These are phyloP conservation scores for Plebejus melissa DNA, from an alignment of 2,888 invertebrate genomes.

Conservation along the genomic window DNA sequence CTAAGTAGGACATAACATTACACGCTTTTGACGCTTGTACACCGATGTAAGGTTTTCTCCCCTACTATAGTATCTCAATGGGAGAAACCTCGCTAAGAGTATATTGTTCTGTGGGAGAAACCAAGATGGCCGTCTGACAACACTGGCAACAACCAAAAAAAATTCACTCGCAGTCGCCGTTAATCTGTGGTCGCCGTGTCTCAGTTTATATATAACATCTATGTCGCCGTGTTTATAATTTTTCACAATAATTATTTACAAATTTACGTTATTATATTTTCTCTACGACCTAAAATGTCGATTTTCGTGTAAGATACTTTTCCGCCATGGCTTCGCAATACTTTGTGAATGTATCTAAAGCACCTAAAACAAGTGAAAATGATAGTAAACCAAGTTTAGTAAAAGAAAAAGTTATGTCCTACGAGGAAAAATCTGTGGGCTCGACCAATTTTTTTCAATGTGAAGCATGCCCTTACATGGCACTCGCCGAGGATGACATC, in stretches of 20 bases:
- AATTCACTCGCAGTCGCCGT: too few relatives aligned
- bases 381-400: slow-evolving; percentile 46
- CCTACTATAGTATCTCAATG: too few relatives aligned
- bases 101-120: too few relatives aligned
- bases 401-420: slow-evolving; percentile 69
- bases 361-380: slow-evolving; percentile 40
- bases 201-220: too few relatives aligned
- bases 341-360: slow-evolving; percentile 50
- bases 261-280: neutral
- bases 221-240: too few relatives aligned
- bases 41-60: too few relatives aligned
- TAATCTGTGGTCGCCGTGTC: too few relatives aligned
- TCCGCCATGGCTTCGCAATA: slow-evolving; percentile 47
- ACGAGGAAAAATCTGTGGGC: slow-evolving; percentile 71
- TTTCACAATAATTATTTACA: neutral
- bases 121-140: too few relatives aligned
- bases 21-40: too few relatives aligned
- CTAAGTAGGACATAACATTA: too few relatives aligned
- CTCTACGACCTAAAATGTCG: neutral
- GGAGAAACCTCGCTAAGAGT: too few relatives aligned
- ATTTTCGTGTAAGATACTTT: neutral
- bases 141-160: too few relatives aligned
- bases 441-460: slow-evolving; percentile 76
- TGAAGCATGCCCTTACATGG: slow-evolving; percentile 77
- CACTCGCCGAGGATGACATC: slow-evolving; percentile 73